Evolutionary conservation across 2,797 vertebrate species (phyloP).

Genomic region (Leucoraja ocellata): DNA sequence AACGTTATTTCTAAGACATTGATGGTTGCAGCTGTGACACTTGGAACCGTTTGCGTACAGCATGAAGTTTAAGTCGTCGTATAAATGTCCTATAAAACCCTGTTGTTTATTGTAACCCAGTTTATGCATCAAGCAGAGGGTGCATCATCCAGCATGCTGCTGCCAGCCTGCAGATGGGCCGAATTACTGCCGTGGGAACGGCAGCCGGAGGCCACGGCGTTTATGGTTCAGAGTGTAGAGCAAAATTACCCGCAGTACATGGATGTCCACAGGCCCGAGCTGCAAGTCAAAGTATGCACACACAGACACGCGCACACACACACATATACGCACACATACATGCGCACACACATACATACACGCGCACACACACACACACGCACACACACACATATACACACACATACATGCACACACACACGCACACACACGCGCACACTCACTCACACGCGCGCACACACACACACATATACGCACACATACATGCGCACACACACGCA

Average conservation of each 20-base stretch:
- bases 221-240: not conserved
- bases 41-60: not conserved
- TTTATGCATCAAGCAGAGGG: not conserved
- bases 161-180: not conserved
- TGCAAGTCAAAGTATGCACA: not conserved
- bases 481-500: not conserved
- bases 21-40: slow-evolving; percentile 18
- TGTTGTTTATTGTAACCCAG: not conserved
- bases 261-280: not conserved
- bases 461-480: not conserved
- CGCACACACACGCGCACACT: not conserved
- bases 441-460: not conserved
- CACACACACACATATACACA: not conserved
- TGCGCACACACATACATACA: too few species aligned
- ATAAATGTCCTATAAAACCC: slow-evolving; percentile 23
- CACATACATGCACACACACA: not conserved
- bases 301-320: not conserved
- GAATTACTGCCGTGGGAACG: not conserved
- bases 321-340: not conserved
- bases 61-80: not conserved
- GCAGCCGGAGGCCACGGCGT: not conserved
- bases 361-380: not conserved
- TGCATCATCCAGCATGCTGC: not conserved
- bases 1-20: slow-evolving; percentile 25
- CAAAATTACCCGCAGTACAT: not conserved